Base-by-base conservation (phyloP, 2,797 vertebrate genomes). In the Xiphorhynchus erythropygius region DNA sequence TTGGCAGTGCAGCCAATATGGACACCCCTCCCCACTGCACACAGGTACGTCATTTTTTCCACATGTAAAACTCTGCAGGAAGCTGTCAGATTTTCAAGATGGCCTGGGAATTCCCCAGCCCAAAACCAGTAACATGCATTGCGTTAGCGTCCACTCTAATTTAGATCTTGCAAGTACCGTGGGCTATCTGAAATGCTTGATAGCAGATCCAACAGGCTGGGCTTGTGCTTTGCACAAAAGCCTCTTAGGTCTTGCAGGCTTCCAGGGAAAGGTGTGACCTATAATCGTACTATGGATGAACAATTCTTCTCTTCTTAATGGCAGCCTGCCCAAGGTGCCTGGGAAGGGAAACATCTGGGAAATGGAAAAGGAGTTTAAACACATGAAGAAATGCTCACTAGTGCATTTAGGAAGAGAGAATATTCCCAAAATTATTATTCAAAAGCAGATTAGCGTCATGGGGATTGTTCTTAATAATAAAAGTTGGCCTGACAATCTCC, bases 121-220 rank as follows among this genome's bases (percentile, higher is more conserved):
- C 91, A 52, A 94, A 97, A 1, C 42, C 93, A 95, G 95, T 91
- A 93, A 96, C 89, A 94, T 78, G 78, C 93, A 94, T 96, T 97
- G 98, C 68, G 95, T 97, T 97, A 98, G 94, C 93, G 94, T 96
- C 91, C 60, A 82, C 94, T 98, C 91, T 98, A 97, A 98, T 98
- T 98, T 98, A 97, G 96, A 96, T 96, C 97, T 96, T 97, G 92
- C 52, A 77, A 94, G 90, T 74, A 91, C 41, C 2, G 0, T 37
- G 57, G 71, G 47, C 63, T 77, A 60, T 33, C 42, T 56, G 60
- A 90, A 92, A 81, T 32, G 25, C 70, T 18, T 78, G 76, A 87
- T 25, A 90, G 84, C 52, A 53, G 57, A 90, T 80, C 41, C 64
- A 75, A 41, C 19, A 93, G 25, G 27, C 7, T 71, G 33, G 82